Base-by-base conservation (phyloP, 2,113 vertebrate species). In the Andinoacara biseriatus region DNA sequence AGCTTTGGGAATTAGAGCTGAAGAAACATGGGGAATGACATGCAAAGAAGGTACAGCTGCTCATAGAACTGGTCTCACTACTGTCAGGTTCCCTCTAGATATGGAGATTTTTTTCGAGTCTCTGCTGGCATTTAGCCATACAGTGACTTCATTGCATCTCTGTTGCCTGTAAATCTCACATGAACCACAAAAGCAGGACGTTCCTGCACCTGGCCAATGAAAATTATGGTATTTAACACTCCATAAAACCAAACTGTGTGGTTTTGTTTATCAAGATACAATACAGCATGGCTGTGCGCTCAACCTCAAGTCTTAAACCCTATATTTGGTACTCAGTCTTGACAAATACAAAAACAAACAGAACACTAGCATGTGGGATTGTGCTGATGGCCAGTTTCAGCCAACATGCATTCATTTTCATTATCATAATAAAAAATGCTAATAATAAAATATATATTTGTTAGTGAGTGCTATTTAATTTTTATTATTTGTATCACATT, bases 81-180 rank as follows among this genome's bases (percentile, higher is more conserved):
- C 46, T 54, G n/a, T 26, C 2, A 11, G 67, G 46, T 33, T 52
- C 17, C 46, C 67, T 72, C 63, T 20, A 29, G 24, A 69, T 69
- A 72, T 52, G 17, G 31, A 31, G 31, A 5, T 46, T n/a, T 52
- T 6, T 54, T 72, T 54, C 3, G 4, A 72, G 17, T 33, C 6
- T 52, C 26, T 14, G 26, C 10, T 10, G 31, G 43, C 18, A 33
- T 72, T 24, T 57, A 57, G 56, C 56, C 56, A 57, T 31, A 26
- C 24, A 52, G 43, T 69, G 43, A 69, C 43, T 59, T 62, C 46
- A 33, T 40, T 59, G 43, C 18, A 24, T 65, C 58, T 57, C 3
- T 31, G 13, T 67, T 60, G 74, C 75, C 43, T 78, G 82, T 10
- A 49, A 78, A 78, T 63, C 31, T 83, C n/a, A 60, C 17, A 54